Percentiles rank a stretch among this genome's conserved stretches.
These are phyloP conservation scores for Idaea aversata DNA, from an alignment of 2,888 invertebrate species.

Conservation along the genomic window DNA sequence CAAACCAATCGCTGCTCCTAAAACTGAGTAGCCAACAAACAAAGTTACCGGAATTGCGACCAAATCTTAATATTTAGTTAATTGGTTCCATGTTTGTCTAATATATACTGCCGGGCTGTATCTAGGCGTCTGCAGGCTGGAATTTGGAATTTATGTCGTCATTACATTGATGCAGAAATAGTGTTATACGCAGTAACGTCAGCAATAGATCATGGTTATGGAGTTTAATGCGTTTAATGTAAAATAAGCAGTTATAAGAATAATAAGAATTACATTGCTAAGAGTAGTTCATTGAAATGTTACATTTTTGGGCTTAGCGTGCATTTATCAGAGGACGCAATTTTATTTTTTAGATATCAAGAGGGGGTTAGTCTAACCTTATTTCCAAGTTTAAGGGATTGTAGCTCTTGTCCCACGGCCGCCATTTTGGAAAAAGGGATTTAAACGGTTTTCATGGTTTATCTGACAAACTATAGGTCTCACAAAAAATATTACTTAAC, in stretches of 20 bases:
- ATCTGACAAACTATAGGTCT: too few relatives aligned
- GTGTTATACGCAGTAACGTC: slow-evolving; percentile 51
- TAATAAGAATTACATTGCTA: too few relatives aligned
- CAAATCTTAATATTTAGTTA: slow-evolving; percentile 20
- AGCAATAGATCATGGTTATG: slow-evolving; percentile 29
- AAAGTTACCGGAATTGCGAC: background rate
- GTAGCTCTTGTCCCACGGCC: too few relatives aligned
- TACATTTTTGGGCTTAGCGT: too few relatives aligned
- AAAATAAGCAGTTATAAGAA: background rate
- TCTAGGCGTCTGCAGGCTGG: slow-evolving; percentile 42
- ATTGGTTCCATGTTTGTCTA: slow-evolving; percentile 36
- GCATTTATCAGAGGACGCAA: too few relatives aligned
- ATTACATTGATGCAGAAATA: slow-evolving; percentile 74
- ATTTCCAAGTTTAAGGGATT: too few relatives aligned
- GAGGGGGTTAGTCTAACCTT: too few relatives aligned
- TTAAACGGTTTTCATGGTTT: too few relatives aligned
- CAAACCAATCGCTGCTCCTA: background rate
- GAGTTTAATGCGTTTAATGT: background rate
- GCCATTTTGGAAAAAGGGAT: too few relatives aligned
- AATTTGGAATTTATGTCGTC: slow-evolving; percentile 73
- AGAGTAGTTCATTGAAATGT: too few relatives aligned
- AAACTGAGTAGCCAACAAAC: background rate
- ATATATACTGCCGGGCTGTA: slow-evolving; percentile 32
- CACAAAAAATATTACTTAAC: too few relatives aligned
- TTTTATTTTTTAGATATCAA: too few relatives aligned